Conservation (phyloP, 2,113 vertebrate genomes). For the Ariopsis seemanni region DNA sequence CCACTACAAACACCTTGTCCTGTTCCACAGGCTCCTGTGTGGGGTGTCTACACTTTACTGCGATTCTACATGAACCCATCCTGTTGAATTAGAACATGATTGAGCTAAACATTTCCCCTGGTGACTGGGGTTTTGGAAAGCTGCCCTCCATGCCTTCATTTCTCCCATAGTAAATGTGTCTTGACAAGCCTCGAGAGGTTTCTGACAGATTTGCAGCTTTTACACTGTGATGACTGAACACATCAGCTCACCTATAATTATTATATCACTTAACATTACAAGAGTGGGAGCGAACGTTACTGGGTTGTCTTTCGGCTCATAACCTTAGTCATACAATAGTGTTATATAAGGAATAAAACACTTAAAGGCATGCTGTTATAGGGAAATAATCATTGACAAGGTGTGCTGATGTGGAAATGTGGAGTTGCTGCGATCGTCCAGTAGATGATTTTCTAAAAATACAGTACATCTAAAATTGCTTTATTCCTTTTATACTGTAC, state of each 20-base stretch:
- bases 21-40: slow-evolving; percentile 35
- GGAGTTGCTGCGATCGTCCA: not conserved
- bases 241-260: slow-evolving; percentile 39
- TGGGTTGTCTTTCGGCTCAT: slow-evolving; percentile 11
- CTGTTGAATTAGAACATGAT: slow-evolving; percentile 42
- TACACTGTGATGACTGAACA: slow-evolving; percentile 46
- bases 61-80: slow-evolving; percentile 36
- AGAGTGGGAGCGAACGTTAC: slow-evolving; percentile 6
- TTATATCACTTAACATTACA: slow-evolving; percentile 14
- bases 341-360: not conserved
- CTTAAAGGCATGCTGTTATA: not conserved
- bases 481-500: not conserved
- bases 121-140: slow-evolving; percentile 40
- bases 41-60: slow-evolving; percentile 16
- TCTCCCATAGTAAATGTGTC: slow-evolving; percentile 46
- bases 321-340: not conserved
- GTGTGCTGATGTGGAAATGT: not conserved
- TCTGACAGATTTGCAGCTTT: slow-evolving; percentile 46
- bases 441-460: not conserved
- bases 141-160: slow-evolving; percentile 42
- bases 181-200: slow-evolving; percentile 51
- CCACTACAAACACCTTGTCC: slow-evolving; percentile 39
- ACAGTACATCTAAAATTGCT: not conserved
- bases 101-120: slow-evolving; percentile 43
- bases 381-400: not conserved